Evolutionary conservation across 2,113 vertebrate species (phyloP).

Genomic region (Atrichornis clamosus): DNA sequence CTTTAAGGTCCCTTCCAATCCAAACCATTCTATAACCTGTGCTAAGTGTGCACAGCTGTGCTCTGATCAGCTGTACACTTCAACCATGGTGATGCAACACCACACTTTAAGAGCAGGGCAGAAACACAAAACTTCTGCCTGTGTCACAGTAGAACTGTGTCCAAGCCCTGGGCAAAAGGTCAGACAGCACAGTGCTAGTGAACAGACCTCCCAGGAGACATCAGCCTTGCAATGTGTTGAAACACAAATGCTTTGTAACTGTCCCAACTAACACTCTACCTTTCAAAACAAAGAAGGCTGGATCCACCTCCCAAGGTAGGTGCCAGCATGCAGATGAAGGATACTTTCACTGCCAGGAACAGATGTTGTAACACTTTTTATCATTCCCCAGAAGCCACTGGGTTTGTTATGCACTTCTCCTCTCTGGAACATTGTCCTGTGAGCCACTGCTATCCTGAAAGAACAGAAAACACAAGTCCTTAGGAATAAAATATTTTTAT

Average conservation of each 20-base stretch:
- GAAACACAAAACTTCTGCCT: not conserved
- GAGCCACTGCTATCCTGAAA: constrained; percentile 92
- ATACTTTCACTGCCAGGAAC: constrained; percentile 94
- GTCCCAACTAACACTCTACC: not conserved
- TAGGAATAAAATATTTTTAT: not conserved
- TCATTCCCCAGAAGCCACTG: constrained; percentile 96
- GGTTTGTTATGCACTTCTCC: constrained; percentile 94
- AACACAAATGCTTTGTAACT: not conserved
- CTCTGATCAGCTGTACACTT: not conserved
- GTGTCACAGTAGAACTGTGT: not conserved
- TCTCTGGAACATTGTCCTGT: constrained; percentile 93
- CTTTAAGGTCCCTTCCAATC: not conserved
- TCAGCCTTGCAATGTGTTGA: not conserved
- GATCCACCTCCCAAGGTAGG: not conserved
- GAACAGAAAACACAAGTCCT: constrained; percentile 37
- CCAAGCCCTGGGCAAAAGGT: not conserved
- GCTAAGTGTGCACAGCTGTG: not conserved
- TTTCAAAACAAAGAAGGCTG: not conserved
- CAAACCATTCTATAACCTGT: not conserved
- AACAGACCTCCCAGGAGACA: not conserved
- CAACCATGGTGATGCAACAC: not conserved
- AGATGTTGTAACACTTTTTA: constrained; percentile 95
- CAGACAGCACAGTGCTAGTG: not conserved
- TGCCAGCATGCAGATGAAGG: constrained; percentile 68
- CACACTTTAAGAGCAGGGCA: not conserved